Evolutionary conservation across 2,797 vertebrate genomes (phyloP), one percentile per base, ranked within the genome.

Genomic region (Pelodytes ibericus): DNA sequence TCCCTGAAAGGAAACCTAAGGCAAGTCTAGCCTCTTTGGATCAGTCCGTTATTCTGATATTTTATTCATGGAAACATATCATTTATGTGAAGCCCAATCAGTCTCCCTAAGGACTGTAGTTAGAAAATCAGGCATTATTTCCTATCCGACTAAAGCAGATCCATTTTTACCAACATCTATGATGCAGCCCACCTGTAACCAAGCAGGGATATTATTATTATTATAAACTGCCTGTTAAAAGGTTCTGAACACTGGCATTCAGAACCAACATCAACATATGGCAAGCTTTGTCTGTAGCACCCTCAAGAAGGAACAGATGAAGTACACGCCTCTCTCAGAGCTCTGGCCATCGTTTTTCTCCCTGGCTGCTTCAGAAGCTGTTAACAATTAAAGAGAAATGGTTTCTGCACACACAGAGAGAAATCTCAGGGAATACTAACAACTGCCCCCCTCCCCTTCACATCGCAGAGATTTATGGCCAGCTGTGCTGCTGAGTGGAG

Each of bases 351-450:
- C 16, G 11, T 66, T 73, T 73, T 79, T 41, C 6, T 33, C 49
- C 41, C 47, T 69, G 63, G 44, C 76, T 73, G 76, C 70, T 73
- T 69, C 63, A 73, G 76, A 69, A 79, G 76, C 71, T 79, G 71
- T 68, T 79, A 68, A 79, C 76, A 79, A 73, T 79, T 79, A 79
- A 69, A 73, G 63, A 78, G 29, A 30, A 30, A 73, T 61, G 61
- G 39, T 71, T 56, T 59, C 11, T 65, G 61, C 24, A 30, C 22
- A 58, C 22, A 65, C n/a, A 61, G 33, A 56, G 39, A 60, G 29
- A 62, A 76, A 70, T 62, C 58, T 33, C 31, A 77, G 67, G 56
- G 64, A 79, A 79, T 69, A 62, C 64, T 56, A 33, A 59, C 41
- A 49, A 58, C 0, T 62, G 41, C 63, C 53, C 33, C 26, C 57